phyloP scores from a whole-genome alignment of 2,797 vertebrate genomes.

The Numenius phaeopus region DNA sequence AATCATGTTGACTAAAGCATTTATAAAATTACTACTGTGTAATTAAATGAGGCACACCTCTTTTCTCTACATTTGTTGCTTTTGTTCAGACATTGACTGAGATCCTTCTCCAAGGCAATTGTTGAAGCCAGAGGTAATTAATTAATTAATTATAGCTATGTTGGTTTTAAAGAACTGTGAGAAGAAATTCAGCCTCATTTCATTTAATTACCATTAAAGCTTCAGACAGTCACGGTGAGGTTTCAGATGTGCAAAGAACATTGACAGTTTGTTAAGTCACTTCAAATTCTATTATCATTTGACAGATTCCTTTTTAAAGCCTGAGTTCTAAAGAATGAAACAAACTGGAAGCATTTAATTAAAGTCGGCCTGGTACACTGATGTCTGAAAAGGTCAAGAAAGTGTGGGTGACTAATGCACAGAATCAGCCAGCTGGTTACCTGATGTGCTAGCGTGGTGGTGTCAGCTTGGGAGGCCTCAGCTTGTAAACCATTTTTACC shows the following conservation, averaged over 20 bases:
- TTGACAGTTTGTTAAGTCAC: neutral
- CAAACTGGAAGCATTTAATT: neutral
- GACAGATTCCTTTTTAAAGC: neutral
- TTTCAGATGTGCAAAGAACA: neutral
- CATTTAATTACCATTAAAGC: neutral
- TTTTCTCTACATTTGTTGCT: neutral
- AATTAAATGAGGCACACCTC: neutral
- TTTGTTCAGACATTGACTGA: neutral
- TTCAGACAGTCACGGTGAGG: neutral
- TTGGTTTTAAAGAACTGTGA: neutral
- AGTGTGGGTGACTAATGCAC: neutral
- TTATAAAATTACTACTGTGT: neutral
- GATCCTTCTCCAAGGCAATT: neutral
- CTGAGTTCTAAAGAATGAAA: neutral
- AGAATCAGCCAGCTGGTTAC: conserved; percentile 53
- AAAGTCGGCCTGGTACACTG: neutral
- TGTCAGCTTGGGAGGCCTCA: neutral
- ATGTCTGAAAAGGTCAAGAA: neutral
- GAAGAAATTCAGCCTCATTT: neutral
- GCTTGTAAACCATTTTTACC: neutral
- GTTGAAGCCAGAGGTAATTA: neutral
- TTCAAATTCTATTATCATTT: neutral
- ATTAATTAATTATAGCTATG: neutral
- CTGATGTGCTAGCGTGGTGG: neutral
- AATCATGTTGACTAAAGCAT: neutral